Base-by-base conservation (phyloP, 2,113 vertebrate genomes). In the Seriola rivoliana region DNA sequence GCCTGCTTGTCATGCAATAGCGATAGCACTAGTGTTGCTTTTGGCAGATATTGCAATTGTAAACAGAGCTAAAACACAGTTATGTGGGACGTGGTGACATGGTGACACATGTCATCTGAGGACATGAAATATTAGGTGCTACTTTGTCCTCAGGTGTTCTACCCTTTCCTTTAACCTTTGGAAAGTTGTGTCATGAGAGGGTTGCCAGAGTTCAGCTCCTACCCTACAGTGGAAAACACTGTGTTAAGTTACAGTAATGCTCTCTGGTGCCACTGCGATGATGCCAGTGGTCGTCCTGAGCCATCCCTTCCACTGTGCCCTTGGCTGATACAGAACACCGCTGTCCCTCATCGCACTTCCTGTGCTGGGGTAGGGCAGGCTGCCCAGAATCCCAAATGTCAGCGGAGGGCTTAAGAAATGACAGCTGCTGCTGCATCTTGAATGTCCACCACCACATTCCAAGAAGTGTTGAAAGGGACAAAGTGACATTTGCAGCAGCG, bases 401-500 rank as follows among this genome's bases (percentile, higher is more conserved):
- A 92, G 50, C n/a, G 64, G 52, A 44, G 5, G 86, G 90, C 89
- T 95, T 89, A 92, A 78, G 88, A 84, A 83, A 52, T n/a, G 86
- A 94, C 94, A 95, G 92, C 94, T 94, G 94, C 85, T 8, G 13
- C 70, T 58, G 71, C 79, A 76, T 91, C 93, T 93, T 93, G 65
- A 91, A 90, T 93, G 88, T 88, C 92, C 73, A 12, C 50, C 36
- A 21, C 75, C 81, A 77, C 79, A 82, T 85, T 92, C 82, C 9
- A 34, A 89, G 90, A 92, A 85, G 87, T 72, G 85, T 77, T 91
- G 88, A 90, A 92, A 89, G 84, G 86, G 74, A 82, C 32, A 8
- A 66, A 77, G 86, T 95, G 94, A 94, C 94, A 95, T 96, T 95
- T 94, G 73, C 89, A 73, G 80, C 63, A 16, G 81, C 84, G 44